Conservation (phyloP, 2,113 vertebrate genomes). For the Ceyx cyanopectus region DNA sequence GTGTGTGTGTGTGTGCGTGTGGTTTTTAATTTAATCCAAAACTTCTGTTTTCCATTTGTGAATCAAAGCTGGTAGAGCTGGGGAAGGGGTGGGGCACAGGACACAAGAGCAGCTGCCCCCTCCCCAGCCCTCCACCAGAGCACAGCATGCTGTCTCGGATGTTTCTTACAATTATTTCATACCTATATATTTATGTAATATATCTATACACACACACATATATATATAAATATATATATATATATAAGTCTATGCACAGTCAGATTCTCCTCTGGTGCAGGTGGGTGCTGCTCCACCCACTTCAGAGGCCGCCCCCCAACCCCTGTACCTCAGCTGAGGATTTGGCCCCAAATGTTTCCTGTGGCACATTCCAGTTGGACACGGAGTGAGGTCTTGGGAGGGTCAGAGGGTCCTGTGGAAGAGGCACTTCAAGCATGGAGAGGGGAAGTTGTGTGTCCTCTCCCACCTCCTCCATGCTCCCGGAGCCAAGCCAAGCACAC, state of each 20-base stretch:
- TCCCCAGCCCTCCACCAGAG: constrained; percentile 1
- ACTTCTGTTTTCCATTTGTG: constrained; percentile 45
- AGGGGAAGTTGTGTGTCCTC: neutral
- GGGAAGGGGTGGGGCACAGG: neutral
- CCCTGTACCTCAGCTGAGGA: neutral
- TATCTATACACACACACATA: constrained; percentile 43
- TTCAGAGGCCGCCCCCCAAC: neutral
- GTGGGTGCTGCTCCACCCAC: neutral
- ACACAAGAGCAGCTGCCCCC: neutral
- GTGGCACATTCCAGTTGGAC: neutral
- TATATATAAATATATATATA: constrained; percentile 24
- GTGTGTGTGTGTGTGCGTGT: neutral
- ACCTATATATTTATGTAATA: constrained; percentile 64
- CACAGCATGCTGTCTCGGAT: constrained; percentile 50
- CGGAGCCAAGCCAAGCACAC: neutral
- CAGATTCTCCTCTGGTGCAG: constrained; percentile 22
- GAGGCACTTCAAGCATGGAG: neutral
- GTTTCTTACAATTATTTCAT: constrained; percentile 59
- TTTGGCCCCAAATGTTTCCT: neutral
- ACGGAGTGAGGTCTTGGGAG: neutral
- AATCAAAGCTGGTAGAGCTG: constrained; percentile 32
- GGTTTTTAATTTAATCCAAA: constrained; percentile 59
- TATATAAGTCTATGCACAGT: neutral
- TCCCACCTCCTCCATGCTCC: neutral
- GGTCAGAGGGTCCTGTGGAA: neutral